Evolutionary conservation across 2,113 vertebrate genomes (phyloP).

Genomic region (Atherinomorus stipes): DNA sequence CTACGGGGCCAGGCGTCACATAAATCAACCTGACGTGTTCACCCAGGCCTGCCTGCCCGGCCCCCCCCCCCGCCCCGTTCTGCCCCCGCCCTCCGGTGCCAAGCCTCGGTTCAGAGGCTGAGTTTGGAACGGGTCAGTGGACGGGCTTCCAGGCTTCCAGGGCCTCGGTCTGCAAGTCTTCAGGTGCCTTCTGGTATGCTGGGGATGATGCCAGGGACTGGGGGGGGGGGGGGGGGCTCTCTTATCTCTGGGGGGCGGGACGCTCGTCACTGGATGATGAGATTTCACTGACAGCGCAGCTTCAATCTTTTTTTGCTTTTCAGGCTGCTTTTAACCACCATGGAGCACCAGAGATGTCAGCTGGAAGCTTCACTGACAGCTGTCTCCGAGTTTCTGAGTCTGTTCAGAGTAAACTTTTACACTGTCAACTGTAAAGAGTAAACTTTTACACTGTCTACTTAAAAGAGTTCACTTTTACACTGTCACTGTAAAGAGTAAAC

Average conservation of each 20-base stretch:
- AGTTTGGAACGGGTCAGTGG: conserved; percentile 76
- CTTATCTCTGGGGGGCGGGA: conserved; percentile 23
- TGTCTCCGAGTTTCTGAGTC: no score
- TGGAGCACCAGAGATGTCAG: not conserved
- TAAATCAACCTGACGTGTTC: conserved; percentile 82
- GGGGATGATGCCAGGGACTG: conserved; percentile 60
- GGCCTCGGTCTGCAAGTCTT: conserved; percentile 65
- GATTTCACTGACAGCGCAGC: conserved; percentile 25
- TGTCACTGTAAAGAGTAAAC: no score
- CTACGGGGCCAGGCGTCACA: conserved; percentile 70
- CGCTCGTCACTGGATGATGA: conserved; percentile 6
- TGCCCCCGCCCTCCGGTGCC: conserved; percentile 27
- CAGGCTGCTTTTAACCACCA: not conserved
- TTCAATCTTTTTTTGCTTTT: no score
- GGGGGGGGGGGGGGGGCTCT: conserved; percentile 14
- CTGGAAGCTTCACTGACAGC: no score
- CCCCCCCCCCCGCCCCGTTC: no score
- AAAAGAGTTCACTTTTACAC: no score
- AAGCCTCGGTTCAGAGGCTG: conserved; percentile 66
- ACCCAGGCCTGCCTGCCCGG: conserved; percentile 76
- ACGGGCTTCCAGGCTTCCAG: conserved; percentile 61
- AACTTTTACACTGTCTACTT: no score
- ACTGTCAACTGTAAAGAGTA: no score
- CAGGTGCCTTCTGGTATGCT: conserved; percentile 78
- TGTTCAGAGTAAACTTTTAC: no score